A percentile compares a stretch with the other conserved stretches of the same genome.
Conservation (phyloP, 2,113 vertebrate species). For the Malurus alboscapulatus region DNA sequence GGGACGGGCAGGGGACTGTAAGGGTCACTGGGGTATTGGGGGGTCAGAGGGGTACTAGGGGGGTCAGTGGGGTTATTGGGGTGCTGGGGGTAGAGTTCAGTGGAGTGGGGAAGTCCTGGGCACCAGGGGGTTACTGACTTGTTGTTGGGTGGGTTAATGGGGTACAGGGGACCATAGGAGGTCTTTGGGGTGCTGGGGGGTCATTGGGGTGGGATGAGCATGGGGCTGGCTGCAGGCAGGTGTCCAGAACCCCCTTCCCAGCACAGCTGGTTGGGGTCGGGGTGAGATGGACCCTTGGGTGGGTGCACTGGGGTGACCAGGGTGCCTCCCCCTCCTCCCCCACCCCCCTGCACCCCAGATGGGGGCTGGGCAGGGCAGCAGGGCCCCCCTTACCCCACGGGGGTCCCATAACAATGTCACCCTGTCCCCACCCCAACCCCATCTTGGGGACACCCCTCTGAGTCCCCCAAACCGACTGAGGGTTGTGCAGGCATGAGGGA, state of each 20-base stretch:
- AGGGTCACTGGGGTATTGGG: not conserved
- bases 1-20: too few species aligned
- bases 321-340: too few species aligned
- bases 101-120: too few species aligned
- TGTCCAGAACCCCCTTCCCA: not conserved
- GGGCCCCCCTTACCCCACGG: not conserved
- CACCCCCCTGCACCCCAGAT: not conserved
- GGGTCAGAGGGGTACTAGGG: too few species aligned
- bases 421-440: not conserved
- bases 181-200: not conserved
- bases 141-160: too few species aligned
- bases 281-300: not conserved
- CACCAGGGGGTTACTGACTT: too few species aligned
- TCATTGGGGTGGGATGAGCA: not conserved
- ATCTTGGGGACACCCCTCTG: not conserved
- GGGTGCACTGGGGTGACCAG: not conserved
- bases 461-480: not conserved
- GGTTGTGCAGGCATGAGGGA: not conserved
- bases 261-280: fast-evolving
- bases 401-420: not conserved
- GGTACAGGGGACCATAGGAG: too few species aligned
- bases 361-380: not conserved
- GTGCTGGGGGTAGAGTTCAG: too few species aligned
- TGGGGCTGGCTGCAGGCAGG: not conserved
- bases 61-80: too few species aligned